Evolutionary conservation across 2,888 invertebrate species (phyloP).

Genomic region (Parnassius glacialis): DNA sequence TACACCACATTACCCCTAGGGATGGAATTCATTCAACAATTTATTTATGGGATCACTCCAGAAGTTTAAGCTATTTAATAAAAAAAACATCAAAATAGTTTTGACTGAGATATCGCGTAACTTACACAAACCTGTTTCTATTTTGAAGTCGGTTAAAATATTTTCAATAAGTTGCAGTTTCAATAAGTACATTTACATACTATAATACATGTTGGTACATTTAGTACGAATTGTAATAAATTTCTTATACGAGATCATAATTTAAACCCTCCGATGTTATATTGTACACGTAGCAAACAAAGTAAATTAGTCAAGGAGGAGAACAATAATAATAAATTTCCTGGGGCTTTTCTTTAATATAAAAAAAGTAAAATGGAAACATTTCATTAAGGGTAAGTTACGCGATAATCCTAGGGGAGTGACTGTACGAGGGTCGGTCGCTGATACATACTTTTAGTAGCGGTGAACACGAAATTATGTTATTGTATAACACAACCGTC

Average conservation of each 20-base stretch:
- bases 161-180: no score
- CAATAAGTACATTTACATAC: no score
- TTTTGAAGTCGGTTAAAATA: no score
- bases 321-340: slow-evolving; percentile 46
- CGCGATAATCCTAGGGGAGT: slow-evolving; percentile 41
- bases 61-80: no score
- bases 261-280: slow-evolving; percentile 3
- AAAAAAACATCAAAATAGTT: no score
- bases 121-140: no score
- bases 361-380: slow-evolving; percentile 39
- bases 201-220: no score
- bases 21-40: no score
- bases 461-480: slow-evolving; percentile 40
- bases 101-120: no score
- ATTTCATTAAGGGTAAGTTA: slow-evolving; percentile 52
- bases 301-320: slow-evolving; percentile 34
- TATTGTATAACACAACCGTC: slow-evolving; percentile 14
- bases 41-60: no score
- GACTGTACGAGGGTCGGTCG: slow-evolving; percentile 61
- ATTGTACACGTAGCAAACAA: slow-evolving; percentile 12
- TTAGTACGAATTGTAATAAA: background rate
- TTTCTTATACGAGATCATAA: slow-evolving; percentile 3
- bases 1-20: no score
- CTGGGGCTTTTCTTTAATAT: slow-evolving; percentile 44
- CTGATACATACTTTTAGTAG: slow-evolving; percentile 55